Base-by-base conservation (phyloP, 2,888 invertebrate genomes). In the Linnaemya tessellans region DNA sequence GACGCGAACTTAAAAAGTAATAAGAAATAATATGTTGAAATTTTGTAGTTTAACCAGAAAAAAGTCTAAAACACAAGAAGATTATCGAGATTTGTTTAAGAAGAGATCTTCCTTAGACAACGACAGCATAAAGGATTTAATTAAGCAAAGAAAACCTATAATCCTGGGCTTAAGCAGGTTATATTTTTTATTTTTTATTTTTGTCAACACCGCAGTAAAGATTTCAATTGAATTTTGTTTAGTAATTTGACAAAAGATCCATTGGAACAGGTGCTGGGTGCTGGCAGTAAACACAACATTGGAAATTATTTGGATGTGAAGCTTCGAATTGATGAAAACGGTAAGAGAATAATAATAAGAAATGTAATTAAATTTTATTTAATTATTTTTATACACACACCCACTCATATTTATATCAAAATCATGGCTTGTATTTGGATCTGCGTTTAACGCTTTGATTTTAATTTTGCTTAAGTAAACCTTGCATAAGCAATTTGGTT, bases 31-130 rank as follows among this genome's bases (percentile, higher is more conserved):
- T 74, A 91, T 91, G 92, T 88, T 91, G 65, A 91, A 91, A 77
- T 91, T 91, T 80, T 91, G 92, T 84, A 91, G 92, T 58, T 75
- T 85, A 74, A 75, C 82, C 25, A 74, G 85, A 67, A 79, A 35
- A 15, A 85, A 82, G 35, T 79, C 82, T 7, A 65, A 74, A 35
- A 9, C 84, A 10, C 25, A 43, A 30, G 20, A 58, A 20, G 49
- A 82, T 46, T 58, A 22, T 13, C 18, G 41, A 15, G 35, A 41
- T 20, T 49, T 58, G 3, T 1, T 64, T 3, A 51, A 11, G 13
- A 30, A 62, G 10, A 71, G 73, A 67, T 51, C 62, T 18, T 71
- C 79, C 11, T 30, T 85, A 11, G 79, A 75, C 25, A 41, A 75
- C 62, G 85, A 79, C 41, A 75, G 67, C 20, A 60, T 85, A 22